These are phyloP conservation scores for Vanessa cardui DNA, from an alignment of 2,888 invertebrate genomes.

Conservation along the genomic window DNA sequence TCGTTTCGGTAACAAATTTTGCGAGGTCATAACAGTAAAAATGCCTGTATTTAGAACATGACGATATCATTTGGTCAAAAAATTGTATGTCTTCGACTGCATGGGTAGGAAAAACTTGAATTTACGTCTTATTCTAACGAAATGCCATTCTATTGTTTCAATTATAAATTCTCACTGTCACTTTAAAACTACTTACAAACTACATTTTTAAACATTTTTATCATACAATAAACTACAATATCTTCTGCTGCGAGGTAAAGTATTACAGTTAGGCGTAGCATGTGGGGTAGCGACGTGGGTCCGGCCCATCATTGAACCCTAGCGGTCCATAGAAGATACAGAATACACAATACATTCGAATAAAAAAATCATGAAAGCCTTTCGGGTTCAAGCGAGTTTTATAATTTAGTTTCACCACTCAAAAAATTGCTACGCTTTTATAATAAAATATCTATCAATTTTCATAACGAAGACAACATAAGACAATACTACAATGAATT, in stretches of 20 bases:
- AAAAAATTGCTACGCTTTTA: too few species aligned
- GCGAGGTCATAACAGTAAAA: slow-evolving; percentile 40
- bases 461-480: too few species aligned
- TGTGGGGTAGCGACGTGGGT: too few species aligned
- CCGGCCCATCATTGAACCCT: too few species aligned
- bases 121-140: slow-evolving; percentile 49
- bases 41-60: slow-evolving; percentile 7
- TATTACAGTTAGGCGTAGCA: not conserved
- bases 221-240: slow-evolving; percentile 4
- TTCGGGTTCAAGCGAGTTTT: too few species aligned
- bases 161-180: slow-evolving; percentile 32
- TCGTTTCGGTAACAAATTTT: slow-evolving; percentile 51
- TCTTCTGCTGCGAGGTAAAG: slow-evolving; percentile 13
- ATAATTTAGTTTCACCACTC: too few species aligned
- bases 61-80: slow-evolving; percentile 12
- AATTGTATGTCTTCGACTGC: slow-evolving; percentile 1
- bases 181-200: slow-evolving; percentile 30
- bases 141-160: slow-evolving; percentile 33
- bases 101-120: slow-evolving; percentile 20
- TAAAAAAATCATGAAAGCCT: too few species aligned
- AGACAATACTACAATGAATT: too few species aligned
- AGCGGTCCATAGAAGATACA: too few species aligned
- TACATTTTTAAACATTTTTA: slow-evolving; percentile 18
- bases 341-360: too few species aligned
- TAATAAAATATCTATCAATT: too few species aligned